Base-by-base conservation (phyloP, 2,888 invertebrate genomes). In the Seira musarum region DNA sequence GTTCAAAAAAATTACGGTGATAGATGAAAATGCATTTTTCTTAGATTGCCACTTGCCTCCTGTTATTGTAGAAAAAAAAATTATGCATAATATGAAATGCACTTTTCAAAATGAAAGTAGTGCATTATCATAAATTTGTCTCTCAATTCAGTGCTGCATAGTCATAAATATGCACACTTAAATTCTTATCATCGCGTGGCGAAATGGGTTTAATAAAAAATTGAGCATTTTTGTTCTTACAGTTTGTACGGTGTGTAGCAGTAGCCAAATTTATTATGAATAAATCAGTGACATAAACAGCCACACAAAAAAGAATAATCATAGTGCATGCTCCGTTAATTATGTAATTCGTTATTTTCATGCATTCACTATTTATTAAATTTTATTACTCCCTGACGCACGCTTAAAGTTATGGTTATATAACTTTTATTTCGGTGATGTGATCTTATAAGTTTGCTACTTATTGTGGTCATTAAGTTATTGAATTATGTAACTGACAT, bases 251-350 rank as follows among this genome's bases (percentile, higher is more conserved):
- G 30, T 30, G 30, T 8, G 30, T 8, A 30, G 30, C 8, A 30
- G 30, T 30, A 49, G 49, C 15, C 49, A 13, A 49, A 49, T 8
- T 40, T 40, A 49, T 8, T 49, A 49, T 49, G 22, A 46, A 64
- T 73, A 64, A 69, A 70, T 79, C 72, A 72, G 66, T 67, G 78
- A 72, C 46, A 72, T 61, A 78, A 72, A 70, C 61, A 63, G 21
- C 35, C 21, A 60, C 46, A 35, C 21, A 66, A 49, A 13, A 40
- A 13, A 40, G 35, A 65, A 35, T 77, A 77, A 67, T 72, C 78
- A 78, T 78, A 71, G 57, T 72, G 67, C 72, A 78, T 71, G 72
- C 72, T 72, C 78, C 66, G 78, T 70, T 72, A 78, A 78, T 67
- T 78, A 49, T 49, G 49, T 49, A 49, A 49, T 49, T 49, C 49